phyloP scores from a whole-genome alignment of 2,797 vertebrate species.

The Anabas testudineus region DNA sequence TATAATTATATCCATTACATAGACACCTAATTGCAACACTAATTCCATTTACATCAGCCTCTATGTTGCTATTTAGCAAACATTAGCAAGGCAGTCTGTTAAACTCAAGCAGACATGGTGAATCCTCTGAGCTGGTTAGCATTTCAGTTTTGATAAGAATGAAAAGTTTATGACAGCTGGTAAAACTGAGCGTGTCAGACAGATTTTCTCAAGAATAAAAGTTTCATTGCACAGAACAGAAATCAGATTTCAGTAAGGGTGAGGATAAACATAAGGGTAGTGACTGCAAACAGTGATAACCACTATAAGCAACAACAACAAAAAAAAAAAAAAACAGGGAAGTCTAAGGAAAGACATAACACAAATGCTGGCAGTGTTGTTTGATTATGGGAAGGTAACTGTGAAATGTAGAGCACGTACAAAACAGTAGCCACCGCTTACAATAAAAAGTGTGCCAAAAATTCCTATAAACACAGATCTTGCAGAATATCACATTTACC shows the following conservation, averaged over 20 bases:
- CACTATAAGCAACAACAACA: not conserved
- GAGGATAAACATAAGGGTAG: not conserved
- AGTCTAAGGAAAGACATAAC: slow-evolving; percentile 5
- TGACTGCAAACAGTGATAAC: not conserved
- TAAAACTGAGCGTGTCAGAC: too few relatives aligned
- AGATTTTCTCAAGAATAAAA: too few relatives aligned
- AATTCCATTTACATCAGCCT: too few relatives aligned
- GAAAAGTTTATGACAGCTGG: too few relatives aligned
- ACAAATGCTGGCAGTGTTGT: not conserved
- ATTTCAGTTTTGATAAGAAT: too few relatives aligned
- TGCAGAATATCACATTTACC: slow-evolving; percentile 19
- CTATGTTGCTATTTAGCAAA: too few relatives aligned
- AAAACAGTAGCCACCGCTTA: slow-evolving; percentile 11
- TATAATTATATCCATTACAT: too few relatives aligned
- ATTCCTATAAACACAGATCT: slow-evolving; percentile 34
- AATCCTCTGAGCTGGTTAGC: too few relatives aligned
- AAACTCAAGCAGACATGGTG: too few relatives aligned
- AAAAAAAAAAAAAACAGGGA: slow-evolving; percentile 18
- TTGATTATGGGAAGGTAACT: slow-evolving; percentile 18
- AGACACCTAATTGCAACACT: too few relatives aligned
- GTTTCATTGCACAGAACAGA: too few relatives aligned
- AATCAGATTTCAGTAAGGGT: not conserved
- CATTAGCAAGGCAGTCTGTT: too few relatives aligned
- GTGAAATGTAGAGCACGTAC: slow-evolving; percentile 21
- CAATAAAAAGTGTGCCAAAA: slow-evolving; percentile 30